phyloP scores from a whole-genome alignment of 2,888 invertebrate genomes.

The Acrobasis consociella region DNA sequence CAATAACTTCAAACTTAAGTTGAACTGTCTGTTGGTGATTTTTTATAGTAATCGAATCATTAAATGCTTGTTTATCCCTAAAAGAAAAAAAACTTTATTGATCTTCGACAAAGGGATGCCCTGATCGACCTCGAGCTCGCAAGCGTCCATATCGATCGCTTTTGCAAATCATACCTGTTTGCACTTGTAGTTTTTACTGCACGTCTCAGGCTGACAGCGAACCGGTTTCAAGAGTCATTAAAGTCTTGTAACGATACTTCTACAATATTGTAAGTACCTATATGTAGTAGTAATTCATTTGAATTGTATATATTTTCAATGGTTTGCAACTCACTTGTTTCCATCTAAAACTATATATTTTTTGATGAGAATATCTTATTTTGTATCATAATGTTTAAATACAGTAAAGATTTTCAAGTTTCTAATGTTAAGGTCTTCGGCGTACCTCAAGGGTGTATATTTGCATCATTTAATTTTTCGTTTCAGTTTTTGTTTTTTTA shows the following conservation, averaged over 20 bases:
- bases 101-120: conserved; percentile 7
- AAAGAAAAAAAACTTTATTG: neutral
- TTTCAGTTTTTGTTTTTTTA: too few species aligned
- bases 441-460: too few species aligned
- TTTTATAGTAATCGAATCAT: neutral
- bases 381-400: too few species aligned
- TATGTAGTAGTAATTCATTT: neutral
- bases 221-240: conserved; percentile 11
- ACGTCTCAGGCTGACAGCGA: neutral
- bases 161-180: conserved; percentile 16
- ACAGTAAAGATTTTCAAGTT: too few species aligned
- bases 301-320: neutral
- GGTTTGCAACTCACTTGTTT: too few species aligned
- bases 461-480: too few species aligned
- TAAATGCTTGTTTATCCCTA: neutral
- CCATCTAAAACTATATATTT: too few species aligned
- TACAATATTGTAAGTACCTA: neutral
- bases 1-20: neutral
- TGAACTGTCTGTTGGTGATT: neutral
- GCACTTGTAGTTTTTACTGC: conserved; percentile 10
- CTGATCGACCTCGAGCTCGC: conserved; percentile 1
- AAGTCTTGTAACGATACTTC: neutral
- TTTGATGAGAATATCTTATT: too few species aligned
- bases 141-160: conserved; percentile 8
- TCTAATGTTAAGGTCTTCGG: too few species aligned